A percentile compares a stretch with the other conserved stretches of the same genome.
phyloP scores from a whole-genome alignment of 2,797 vertebrate species.

The Odontamblyopus rebecca region DNA sequence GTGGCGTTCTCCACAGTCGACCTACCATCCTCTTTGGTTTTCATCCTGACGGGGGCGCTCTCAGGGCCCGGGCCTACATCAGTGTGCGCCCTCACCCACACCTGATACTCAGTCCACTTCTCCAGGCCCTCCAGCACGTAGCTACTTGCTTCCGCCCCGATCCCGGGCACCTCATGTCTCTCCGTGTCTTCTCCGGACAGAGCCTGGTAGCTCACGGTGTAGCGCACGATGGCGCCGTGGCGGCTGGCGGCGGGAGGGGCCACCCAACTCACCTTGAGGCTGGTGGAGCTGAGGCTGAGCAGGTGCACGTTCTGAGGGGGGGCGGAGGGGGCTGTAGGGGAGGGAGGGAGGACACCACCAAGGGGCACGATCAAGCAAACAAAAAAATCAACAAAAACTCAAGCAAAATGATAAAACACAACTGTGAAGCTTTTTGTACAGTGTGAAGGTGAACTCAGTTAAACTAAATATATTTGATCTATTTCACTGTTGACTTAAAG shows the following conservation, averaged over 20 bases:
- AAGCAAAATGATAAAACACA: conserved; percentile 36
- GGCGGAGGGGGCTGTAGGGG: conserved; percentile 92
- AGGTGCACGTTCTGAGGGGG: conserved; percentile 96
- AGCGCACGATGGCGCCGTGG: conserved; percentile 94
- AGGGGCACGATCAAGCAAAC: conserved; percentile 75
- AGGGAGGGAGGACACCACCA: conserved; percentile 71
- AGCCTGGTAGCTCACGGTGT: conserved; percentile 95
- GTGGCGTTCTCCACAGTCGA: conserved; percentile 40
- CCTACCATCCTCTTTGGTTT: conserved; percentile 98
- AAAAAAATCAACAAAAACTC: conserved; percentile 54
- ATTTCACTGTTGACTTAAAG: not conserved
- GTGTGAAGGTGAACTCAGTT: not conserved
- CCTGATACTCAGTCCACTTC: conserved; percentile 99
- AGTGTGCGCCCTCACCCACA: conserved; percentile 98
- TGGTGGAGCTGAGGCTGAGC: conserved; percentile 92
- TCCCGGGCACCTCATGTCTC: conserved; percentile 87
- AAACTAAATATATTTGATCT: not conserved
- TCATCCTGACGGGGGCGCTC: conserved; percentile 88
- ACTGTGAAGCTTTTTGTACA: conserved; percentile 57
- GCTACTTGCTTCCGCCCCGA: conserved; percentile 88
- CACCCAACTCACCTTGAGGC: conserved; percentile 99
- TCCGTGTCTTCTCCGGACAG: conserved; percentile 89
- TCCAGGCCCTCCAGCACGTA: conserved; percentile 92
- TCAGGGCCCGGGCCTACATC: conserved; percentile 96
- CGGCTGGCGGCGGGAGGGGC: conserved; percentile 92